Evolutionary conservation across 1,140 invertebrate species (phyloP), one percentile per base, ranked within the genome.

Genomic region (Amyelois transitella): DNA sequence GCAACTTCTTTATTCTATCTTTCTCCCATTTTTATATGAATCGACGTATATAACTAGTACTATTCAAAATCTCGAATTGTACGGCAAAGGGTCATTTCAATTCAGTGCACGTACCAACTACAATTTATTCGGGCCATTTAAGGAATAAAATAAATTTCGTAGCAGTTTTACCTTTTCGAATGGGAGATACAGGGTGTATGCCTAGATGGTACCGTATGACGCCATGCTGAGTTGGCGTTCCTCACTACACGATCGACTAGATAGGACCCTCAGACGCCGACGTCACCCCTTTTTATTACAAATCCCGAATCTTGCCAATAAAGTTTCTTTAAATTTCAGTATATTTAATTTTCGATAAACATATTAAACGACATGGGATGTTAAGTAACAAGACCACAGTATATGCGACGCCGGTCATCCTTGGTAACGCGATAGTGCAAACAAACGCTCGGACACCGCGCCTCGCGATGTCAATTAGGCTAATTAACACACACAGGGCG

Each of bases 391-490:
- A n/a, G 22, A 24, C 22, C 3, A 8, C 8, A 24, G 22, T 24
- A 24, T 24, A 5, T 24, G 17, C 22, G 72, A 21, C 53, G 62
- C 61, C 64, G 47, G 60, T 57, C 55, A 62, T 60, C 63, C 62
- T 67, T 58, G 58, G 83, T 81, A 86, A 85, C 72, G 73, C 69
- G 82, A 86, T 86, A 84, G 72, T 63, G 75, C 85, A 88, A 88
- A 88, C 82, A 88, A 88, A 79, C 77, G 81, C 69, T 80, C 71
- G 84, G 80, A 84, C 81, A 84, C 75, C 79, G 75, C 77, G 78
- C 82, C 82, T 86, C 81, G 75, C 75, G 72, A 83, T 85, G 84
- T 88, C 84, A 88, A 88, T 88, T 88, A 88, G 77, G 82, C 79
- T 88, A 88, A 88, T 88, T 88, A 86, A 88, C 84, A 81, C 83